Evolutionary conservation across 2,797 vertebrate species (phyloP).

Genomic region (Pipistrellus kuhlii): DNA sequence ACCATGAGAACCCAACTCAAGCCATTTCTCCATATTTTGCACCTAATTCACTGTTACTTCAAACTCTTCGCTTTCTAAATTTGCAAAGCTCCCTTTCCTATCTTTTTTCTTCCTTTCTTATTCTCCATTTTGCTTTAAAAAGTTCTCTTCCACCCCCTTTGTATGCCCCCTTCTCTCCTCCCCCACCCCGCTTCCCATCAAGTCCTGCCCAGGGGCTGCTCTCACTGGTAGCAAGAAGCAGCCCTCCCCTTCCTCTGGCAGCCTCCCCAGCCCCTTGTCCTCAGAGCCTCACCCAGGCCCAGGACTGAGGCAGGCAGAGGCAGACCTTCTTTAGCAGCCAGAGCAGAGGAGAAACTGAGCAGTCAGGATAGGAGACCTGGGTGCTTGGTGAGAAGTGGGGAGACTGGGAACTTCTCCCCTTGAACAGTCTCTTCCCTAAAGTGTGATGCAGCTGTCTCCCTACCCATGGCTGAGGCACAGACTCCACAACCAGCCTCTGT

Average conservation of each 20-base stretch:
- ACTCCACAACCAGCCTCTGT: background rate
- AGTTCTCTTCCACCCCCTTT: too few relatives aligned
- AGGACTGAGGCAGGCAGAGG: background rate
- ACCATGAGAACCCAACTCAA: background rate
- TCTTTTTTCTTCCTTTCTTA: background rate
- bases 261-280: background rate
- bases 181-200: background rate
- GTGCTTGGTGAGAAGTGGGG: background rate
- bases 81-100: background rate
- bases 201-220: background rate
- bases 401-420: background rate
- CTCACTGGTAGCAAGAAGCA: too few relatives aligned
- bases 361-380: background rate
- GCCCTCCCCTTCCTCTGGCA: background rate
- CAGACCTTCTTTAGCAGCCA: background rate
- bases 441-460: background rate
- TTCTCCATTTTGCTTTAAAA: background rate
- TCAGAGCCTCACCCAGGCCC: rapidly evolving
- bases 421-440: background rate
- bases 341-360: background rate
- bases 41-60: background rate
- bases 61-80: background rate
- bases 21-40: background rate
- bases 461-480: background rate
- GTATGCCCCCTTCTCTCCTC: rapidly evolving